A percentile compares a stretch with the other conserved stretches of the same genome.
These are phyloP conservation scores for Pemphigus obesinymphae DNA, from an alignment of 1,140 invertebrate genomes.

Conservation along the genomic window DNA sequence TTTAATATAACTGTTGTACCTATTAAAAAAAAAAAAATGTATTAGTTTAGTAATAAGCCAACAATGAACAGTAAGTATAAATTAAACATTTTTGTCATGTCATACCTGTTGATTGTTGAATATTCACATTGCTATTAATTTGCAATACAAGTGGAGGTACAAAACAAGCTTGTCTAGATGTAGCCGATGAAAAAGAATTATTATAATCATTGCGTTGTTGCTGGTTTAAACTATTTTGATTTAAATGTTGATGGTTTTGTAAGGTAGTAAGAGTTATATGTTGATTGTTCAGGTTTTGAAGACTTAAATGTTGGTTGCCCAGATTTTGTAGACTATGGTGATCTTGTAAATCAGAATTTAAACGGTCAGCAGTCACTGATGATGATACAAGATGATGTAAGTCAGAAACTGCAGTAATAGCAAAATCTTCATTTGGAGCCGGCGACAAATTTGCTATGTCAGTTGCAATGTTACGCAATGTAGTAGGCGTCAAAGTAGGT, in stretches of 20 bases:
- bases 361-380: neutral
- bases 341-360: neutral
- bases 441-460: slow-evolving; percentile 62
- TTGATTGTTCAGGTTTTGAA: slow-evolving; percentile 5
- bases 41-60: neutral
- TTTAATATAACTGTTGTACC: slow-evolving; percentile 45
- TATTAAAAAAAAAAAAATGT: slow-evolving; percentile 28
- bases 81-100: neutral
- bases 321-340: neutral
- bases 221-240: slow-evolving; percentile 22
- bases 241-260: neutral
- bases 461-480: slow-evolving; percentile 72
- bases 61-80: neutral
- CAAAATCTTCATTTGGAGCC: slow-evolving; percentile 60
- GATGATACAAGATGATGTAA: slow-evolving; percentile 54
- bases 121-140: slow-evolving; percentile 42
- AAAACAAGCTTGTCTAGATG: slow-evolving; percentile 12
- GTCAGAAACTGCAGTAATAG: slow-evolving; percentile 78
- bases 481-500: slow-evolving; percentile 88
- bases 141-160: slow-evolving; percentile 4
- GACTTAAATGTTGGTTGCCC: neutral
- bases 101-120: slow-evolving; percentile 46
- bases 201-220: slow-evolving; percentile 12
- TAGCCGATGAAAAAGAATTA: neutral
- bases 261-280: neutral